Conservation (phyloP, 2,888 invertebrate species). For the Keiferia lycopersicella region DNA sequence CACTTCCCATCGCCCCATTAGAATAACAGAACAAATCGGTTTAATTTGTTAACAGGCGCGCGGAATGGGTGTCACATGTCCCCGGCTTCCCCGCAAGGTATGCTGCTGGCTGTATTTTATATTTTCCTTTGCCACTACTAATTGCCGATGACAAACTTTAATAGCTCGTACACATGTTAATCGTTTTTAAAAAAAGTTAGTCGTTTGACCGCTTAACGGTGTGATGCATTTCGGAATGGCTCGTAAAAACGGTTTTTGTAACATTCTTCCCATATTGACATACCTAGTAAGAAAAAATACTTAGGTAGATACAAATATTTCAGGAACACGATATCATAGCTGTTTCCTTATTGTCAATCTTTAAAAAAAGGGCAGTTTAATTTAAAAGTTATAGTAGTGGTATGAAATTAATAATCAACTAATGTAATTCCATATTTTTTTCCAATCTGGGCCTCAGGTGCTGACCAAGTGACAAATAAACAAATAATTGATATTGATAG, state of each 20-base stretch:
- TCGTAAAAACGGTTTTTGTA: neutral
- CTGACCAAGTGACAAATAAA: conserved; percentile 12
- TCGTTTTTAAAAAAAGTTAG: conserved; percentile 36
- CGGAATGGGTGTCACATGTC: conserved; percentile 77
- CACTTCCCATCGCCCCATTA: conserved; percentile 78
- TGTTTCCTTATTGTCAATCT: too few species aligned
- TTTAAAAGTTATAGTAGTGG: too few species aligned
- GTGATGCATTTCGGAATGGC: neutral
- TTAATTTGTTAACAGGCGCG: conserved; percentile 79
- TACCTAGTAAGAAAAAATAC: neutral
- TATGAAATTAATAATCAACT: neutral
- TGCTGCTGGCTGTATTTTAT: conserved; percentile 56
- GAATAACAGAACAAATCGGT: conserved; percentile 80
- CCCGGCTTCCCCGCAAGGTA: conserved; percentile 47
- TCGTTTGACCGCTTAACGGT: neutral
- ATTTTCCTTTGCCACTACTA: conserved; percentile 72
- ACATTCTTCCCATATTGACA: neutral
- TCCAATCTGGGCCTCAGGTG: conserved; percentile 2
- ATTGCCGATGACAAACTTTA: conserved; percentile 78
- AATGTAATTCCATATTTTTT: neutral
- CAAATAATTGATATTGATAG: conserved; percentile 22
- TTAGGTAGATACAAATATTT: too few species aligned
- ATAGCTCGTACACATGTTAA: conserved; percentile 74
- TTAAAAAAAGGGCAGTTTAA: too few species aligned
- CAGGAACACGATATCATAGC: neutral